Evolutionary conservation across 2,888 invertebrate genomes (phyloP).

Genomic region (Andrena marginata): DNA sequence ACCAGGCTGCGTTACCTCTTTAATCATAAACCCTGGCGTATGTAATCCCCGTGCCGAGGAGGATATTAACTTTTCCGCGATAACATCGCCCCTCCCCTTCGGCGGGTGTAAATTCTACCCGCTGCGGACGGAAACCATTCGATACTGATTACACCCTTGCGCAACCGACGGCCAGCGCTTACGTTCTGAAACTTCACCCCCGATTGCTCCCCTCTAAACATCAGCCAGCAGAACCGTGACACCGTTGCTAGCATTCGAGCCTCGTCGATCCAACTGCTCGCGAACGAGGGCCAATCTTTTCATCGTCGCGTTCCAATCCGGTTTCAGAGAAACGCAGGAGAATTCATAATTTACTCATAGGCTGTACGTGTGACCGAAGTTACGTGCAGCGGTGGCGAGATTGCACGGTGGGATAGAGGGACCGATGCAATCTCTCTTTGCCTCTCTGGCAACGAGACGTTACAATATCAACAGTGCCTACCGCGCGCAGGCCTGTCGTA

Average conservation of each 20-base stretch:
- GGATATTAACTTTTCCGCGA: constrained; percentile 55
- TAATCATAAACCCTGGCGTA: constrained; percentile 56
- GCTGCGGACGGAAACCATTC: constrained; percentile 10
- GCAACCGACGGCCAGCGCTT: not conserved
- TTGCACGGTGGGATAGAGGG: too few species aligned
- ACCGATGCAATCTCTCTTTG: not conserved
- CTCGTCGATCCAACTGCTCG: too few species aligned
- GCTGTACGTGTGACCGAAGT: too few species aligned
- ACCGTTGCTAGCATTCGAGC: too few species aligned
- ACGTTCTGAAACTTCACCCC: not conserved
- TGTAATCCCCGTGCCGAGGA: constrained; percentile 25
- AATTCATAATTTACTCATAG: too few species aligned
- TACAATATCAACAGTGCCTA: not conserved
- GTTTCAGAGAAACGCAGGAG: too few species aligned
- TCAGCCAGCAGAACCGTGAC: not conserved
- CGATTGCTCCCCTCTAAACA: constrained; percentile 8
- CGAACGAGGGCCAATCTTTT: too few species aligned
- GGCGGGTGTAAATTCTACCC: not conserved
- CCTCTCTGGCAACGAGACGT: not conserved
- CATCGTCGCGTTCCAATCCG: too few species aligned
- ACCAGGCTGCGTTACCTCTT: constrained; percentile 61
- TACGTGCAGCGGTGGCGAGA: too few species aligned
- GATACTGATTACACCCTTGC: constrained; percentile 30
- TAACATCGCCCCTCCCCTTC: constrained; percentile 54
- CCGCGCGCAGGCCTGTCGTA: not conserved